phyloP scores from a whole-genome alignment of 2,113 vertebrate genomes.

The Rhabdornis inornatus region DNA sequence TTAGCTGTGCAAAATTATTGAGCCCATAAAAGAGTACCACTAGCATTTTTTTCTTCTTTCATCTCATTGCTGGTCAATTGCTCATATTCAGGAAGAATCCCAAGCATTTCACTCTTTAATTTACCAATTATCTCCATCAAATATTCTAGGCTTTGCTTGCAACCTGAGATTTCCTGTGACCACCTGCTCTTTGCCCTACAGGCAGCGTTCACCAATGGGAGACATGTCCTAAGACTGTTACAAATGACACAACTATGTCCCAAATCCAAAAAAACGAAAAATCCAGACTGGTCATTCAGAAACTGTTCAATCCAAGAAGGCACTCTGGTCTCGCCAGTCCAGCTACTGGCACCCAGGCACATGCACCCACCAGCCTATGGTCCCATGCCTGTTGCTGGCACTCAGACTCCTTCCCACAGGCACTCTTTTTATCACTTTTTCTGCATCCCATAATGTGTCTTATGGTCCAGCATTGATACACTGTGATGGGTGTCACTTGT shows the following conservation, averaged over 20 bases:
- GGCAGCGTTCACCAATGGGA: background rate
- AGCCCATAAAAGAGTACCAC: background rate
- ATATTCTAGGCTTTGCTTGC: background rate
- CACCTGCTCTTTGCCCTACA: background rate
- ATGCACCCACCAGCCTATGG: too few relatives aligned
- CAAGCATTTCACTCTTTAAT: background rate
- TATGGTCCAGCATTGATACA: background rate
- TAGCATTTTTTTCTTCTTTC: background rate
- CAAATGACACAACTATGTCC: background rate
- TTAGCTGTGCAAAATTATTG: background rate
- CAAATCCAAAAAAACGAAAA: background rate
- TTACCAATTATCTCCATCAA: background rate
- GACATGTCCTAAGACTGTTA: background rate
- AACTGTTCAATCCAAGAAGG: background rate
- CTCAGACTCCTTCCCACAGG: background rate
- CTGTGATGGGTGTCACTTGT: background rate
- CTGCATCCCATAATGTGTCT: background rate
- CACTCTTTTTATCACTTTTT: background rate
- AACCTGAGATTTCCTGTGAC: background rate
- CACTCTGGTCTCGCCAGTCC: background rate
- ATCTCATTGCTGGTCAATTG: background rate
- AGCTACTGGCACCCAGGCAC: background rate
- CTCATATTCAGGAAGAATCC: background rate
- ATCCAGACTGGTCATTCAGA: background rate
- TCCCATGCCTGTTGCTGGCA: fast-evolving